Percentiles rank a stretch among this genome's conserved stretches.
phyloP scores from a whole-genome alignment of 1,140 invertebrate species.

The Whitmania pigra region DNA sequence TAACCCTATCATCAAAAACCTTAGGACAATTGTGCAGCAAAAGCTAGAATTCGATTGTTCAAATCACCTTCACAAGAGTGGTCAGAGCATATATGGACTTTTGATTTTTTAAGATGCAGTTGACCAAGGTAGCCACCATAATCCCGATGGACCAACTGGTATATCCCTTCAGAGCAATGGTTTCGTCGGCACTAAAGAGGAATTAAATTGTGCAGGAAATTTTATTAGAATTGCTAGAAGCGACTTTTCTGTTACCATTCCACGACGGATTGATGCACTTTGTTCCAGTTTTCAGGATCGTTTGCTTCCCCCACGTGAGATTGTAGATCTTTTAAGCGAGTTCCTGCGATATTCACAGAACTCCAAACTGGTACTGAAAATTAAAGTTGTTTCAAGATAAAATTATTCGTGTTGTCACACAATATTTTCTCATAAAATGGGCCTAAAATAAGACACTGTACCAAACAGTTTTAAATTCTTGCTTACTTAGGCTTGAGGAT shows the following conservation, averaged over 20 bases:
- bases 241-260: conserved; percentile 42
- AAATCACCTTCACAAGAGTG: conserved; percentile 58
- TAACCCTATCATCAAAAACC: conserved; percentile 70
- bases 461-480: too few relatives aligned
- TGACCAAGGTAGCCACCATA: conserved; percentile 58
- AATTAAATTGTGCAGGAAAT: neutral
- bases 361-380: conserved; percentile 75
- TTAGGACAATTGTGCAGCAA: conserved; percentile 54
- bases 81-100: conserved; percentile 54
- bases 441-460: too few relatives aligned
- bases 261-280: conserved; percentile 65
- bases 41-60: neutral
- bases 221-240: neutral
- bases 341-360: conserved; percentile 79
- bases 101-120: conserved; percentile 61
- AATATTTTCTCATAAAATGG: too few relatives aligned
- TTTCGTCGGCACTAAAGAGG: conserved; percentile 60
- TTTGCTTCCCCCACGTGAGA: conserved; percentile 55
- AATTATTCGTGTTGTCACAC: too few relatives aligned
- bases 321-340: conserved; percentile 63
- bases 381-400: too few relatives aligned
- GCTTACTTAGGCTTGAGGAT: too few relatives aligned
- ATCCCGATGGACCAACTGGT: conserved; percentile 79
- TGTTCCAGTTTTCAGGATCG: conserved; percentile 64
- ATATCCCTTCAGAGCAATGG: conserved; percentile 75